These are phyloP conservation scores for Leucania comma DNA, from an alignment of 2,888 invertebrate genomes.

Conservation along the genomic window DNA sequence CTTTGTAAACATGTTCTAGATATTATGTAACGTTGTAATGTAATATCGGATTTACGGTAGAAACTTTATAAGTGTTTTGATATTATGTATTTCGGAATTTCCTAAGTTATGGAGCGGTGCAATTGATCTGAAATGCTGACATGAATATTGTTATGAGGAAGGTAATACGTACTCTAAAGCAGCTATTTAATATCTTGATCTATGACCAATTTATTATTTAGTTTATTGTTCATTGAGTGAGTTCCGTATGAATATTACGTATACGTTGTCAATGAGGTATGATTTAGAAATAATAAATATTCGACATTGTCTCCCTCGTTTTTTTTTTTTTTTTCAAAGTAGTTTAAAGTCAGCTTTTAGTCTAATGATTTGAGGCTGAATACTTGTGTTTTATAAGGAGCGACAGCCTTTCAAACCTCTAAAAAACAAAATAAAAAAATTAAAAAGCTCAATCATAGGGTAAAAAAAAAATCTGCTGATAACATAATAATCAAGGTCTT, in stretches of 20 bases:
- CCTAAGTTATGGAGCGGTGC: constrained; percentile 10
- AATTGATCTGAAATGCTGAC: constrained; percentile 27
- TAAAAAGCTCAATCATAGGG: too few species aligned
- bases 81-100: constrained; percentile 27
- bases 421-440: too few species aligned
- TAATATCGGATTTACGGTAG: constrained; percentile 31
- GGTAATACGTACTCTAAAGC: too few species aligned
- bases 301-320: too few species aligned
- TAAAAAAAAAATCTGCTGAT: too few species aligned
- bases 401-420: too few species aligned
- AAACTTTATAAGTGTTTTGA: constrained; percentile 16
- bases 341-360: too few species aligned
- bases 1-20: constrained; percentile 49
- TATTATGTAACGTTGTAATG: constrained; percentile 46
- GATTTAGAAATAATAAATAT: neutral
- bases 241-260: too few species aligned
- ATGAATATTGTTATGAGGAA: neutral
- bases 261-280: neutral
- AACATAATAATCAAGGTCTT: too few species aligned
- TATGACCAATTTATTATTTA: neutral
- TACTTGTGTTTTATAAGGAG: too few species aligned
- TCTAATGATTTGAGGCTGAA: too few species aligned
- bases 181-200: neutral
- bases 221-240: neutral
- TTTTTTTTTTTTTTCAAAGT: too few species aligned